These are phyloP conservation scores for Euphysa ruthae DNA, from an alignment of 30 jellyfish, hydroid and myxozoan genomes.

Conservation along the genomic window DNA sequence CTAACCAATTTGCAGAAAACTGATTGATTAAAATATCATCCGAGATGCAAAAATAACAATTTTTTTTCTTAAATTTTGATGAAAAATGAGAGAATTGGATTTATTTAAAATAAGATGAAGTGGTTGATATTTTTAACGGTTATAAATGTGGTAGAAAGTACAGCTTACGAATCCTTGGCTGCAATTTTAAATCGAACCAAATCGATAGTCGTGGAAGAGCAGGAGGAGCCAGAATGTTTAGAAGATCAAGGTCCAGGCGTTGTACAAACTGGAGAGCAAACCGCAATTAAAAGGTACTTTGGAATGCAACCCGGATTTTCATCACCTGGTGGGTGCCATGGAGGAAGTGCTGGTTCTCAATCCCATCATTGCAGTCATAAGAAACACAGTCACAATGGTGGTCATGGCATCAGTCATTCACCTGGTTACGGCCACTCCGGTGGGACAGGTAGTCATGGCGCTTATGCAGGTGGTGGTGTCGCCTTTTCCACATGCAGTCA, in stretches of 20 bases:
- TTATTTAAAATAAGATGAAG: too few species aligned
- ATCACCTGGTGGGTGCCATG: slow-evolving; percentile 6
- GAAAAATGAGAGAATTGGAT: too few species aligned
- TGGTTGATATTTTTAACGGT: too few species aligned
- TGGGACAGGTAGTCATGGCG: neutral
- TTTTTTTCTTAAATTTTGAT: too few species aligned
- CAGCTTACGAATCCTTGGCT: too few species aligned
- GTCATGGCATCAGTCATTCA: neutral
- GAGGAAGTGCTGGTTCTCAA: neutral
- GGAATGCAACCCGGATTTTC: slow-evolving; percentile 14
- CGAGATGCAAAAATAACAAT: too few species aligned
- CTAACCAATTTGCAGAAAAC: too few species aligned
- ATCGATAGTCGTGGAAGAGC: too few species aligned
- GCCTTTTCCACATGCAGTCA: neutral
- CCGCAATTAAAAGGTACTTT: neutral
- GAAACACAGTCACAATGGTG: neutral
- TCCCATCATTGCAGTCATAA: neutral
- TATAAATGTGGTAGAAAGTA: too few species aligned
- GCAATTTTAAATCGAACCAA: too few species aligned
- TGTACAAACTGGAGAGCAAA: neutral
- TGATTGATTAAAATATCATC: too few species aligned
- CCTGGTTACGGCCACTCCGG: slow-evolving; percentile 5
- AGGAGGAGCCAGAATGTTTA: too few species aligned
- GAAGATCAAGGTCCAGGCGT: neutral
- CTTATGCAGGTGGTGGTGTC: slow-evolving; percentile 6